These are phyloP conservation scores for Cheilosia urbana DNA, from an alignment of 2,888 invertebrate species.

Conservation along the genomic window DNA sequence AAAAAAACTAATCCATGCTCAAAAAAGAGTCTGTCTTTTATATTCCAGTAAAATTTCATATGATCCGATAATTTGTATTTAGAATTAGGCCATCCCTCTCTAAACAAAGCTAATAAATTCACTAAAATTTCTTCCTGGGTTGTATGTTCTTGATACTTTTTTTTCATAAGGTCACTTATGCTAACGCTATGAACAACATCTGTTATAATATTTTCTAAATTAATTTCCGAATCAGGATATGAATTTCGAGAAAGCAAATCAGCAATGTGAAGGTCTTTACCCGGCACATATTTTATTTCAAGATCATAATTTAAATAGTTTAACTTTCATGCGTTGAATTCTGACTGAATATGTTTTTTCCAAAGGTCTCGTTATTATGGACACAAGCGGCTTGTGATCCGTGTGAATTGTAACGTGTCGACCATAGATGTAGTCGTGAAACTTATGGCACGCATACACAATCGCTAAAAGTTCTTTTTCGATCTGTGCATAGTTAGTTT, in stretches of 20 bases:
- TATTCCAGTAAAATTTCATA: too few species aligned
- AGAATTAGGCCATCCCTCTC: too few species aligned
- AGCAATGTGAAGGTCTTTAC: slow-evolving; percentile 53
- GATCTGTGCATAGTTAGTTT: slow-evolving; percentile 47
- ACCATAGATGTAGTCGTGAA: slow-evolving; percentile 66
- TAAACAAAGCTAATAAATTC: too few species aligned
- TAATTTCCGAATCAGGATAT: slow-evolving; percentile 21
- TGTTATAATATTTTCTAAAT: slow-evolving; percentile 34
- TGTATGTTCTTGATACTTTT: slow-evolving; percentile 17
- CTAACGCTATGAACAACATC: slow-evolving; percentile 44
- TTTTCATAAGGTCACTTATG: slow-evolving; percentile 44
- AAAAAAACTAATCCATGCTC: too few species aligned
- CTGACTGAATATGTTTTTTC: slow-evolving; percentile 21
- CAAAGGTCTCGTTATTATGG: slow-evolving; percentile 27
- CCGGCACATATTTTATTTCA: slow-evolving; percentile 40
- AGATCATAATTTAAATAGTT: slow-evolving; percentile 46
- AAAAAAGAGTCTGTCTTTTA: too few species aligned
- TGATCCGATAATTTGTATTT: too few species aligned
- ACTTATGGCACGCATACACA: slow-evolving; percentile 51
- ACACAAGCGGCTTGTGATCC: slow-evolving; percentile 56
- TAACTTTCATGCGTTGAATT: slow-evolving; percentile 33
- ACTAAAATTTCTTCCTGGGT: too few species aligned
- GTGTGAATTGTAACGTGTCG: slow-evolving; percentile 43
- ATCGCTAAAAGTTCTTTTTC: too few species aligned
- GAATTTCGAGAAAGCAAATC: slow-evolving; percentile 61